Evolutionary conservation across 2,113 vertebrate species (phyloP), one percentile per base, ranked within the genome.

Genomic region (Rhinopithecus roxellana): DNA sequence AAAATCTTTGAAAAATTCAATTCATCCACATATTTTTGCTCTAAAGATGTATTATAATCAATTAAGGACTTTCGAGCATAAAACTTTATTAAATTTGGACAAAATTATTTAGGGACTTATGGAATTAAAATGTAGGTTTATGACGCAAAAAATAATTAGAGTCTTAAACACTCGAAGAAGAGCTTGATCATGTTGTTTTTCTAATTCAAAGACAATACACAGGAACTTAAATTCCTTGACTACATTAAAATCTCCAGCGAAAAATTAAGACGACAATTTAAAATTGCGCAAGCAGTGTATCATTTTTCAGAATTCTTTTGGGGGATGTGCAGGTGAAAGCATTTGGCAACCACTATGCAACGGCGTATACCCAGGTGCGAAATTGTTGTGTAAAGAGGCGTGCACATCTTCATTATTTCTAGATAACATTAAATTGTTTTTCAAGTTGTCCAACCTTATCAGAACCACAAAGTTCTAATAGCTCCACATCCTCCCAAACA

Each of bases 1-100:
- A 87, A 96, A 77, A 83, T 75, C 48, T 90, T 89, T 72, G 69
- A 96, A 89, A 72, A 96, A 70, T 70, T 95, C 11, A 91, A 87
- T 32, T 70, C 50, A 64, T 72, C 57, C 38, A 70, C 45, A 40
- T 84, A 84, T 64, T 95, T 95, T 93, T 95, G 30, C 57, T 88
- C 35, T 96, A 79, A 97, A 92, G 30, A 81, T 92, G 7, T 82
- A 40, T 43, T n/a, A 32, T 91, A 87, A 89, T 81, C n/a, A 93
- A 18, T 95, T 78, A 86, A 92, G 95, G 61, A 59, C 10, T n/a
- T 81, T 82, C 25, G 81, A 70, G 38, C 48, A 93, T 91, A 91
- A 93, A 91, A 52, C 32, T 43, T 12, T 77, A 59, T 90, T 97
- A 75, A 93, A 69, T 84, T 88, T 87, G 38, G 17, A 78, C 55